These are phyloP conservation scores for Odontocolon sp. DNA, from an alignment of 2,888 invertebrate species.

Conservation along the genomic window DNA sequence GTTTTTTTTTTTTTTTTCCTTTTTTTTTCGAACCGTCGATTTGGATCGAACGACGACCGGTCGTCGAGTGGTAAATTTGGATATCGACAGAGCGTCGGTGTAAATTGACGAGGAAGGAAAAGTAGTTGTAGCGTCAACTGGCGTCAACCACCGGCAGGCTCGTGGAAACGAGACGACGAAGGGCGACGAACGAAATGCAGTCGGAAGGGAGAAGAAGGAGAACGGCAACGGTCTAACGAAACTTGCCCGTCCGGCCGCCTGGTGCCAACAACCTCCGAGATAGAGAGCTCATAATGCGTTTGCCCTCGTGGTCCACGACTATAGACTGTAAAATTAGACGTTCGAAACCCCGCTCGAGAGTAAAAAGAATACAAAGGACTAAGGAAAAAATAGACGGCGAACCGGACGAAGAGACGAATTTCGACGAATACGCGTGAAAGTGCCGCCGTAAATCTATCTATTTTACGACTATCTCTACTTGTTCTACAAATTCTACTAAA, in stretches of 20 bases:
- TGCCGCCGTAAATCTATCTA: neutral
- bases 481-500: neutral
- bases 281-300: conserved; percentile 76
- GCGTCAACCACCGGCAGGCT: neutral
- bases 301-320: conserved; percentile 70
- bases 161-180: conserved; percentile 26
- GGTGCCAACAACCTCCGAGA: conserved; percentile 67
- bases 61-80: neutral
- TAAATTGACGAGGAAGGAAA: too few relatives aligned
- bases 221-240: conserved; percentile 14
- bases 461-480: neutral
- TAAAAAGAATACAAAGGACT: conserved; percentile 64
- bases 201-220: neutral
- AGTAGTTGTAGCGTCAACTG: too few relatives aligned
- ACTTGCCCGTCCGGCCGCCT: conserved; percentile 67
- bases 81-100: neutral
- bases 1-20: neutral
- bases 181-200: neutral
- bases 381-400: conserved; percentile 61
- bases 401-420: conserved; percentile 55
- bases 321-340: conserved; percentile 76
- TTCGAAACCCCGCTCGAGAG: conserved; percentile 69
- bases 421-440: conserved; percentile 34
- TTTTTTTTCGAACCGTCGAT: neutral
- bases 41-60: neutral